A percentile compares a stretch with the other conserved stretches of the same genome.
Conservation (phyloP, 1,140 invertebrate genomes). For the Rhopalosiphum padi region DNA sequence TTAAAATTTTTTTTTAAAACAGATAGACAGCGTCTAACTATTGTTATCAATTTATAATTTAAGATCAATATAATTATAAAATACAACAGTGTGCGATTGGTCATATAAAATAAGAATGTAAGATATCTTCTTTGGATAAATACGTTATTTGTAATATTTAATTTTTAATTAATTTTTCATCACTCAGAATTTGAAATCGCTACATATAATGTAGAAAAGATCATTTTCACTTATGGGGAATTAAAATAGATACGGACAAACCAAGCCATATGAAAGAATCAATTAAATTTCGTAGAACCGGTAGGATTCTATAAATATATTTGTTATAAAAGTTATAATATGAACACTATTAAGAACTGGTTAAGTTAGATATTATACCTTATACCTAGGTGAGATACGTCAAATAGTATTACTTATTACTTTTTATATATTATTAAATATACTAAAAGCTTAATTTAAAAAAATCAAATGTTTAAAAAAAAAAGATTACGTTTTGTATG, state of each 20-base stretch:
- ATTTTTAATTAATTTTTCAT: not conserved
- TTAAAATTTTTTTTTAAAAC: too few species aligned
- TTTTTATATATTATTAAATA: too few species aligned
- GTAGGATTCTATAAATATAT: not conserved
- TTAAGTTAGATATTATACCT: not conserved
- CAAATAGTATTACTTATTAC: too few species aligned
- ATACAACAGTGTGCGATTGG: too few species aligned
- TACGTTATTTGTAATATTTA: not conserved
- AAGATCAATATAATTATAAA: too few species aligned
- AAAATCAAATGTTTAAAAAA: too few species aligned
- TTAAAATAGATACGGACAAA: not conserved
- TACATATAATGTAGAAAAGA: not conserved
- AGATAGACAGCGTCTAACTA: too few species aligned
- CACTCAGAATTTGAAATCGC: not conserved
- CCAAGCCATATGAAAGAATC: not conserved
- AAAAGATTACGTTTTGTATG: too few species aligned
- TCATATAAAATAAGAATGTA: too few species aligned
- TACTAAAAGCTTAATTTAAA: too few species aligned
- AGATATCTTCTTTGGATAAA: not conserved
- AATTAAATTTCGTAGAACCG: not conserved
- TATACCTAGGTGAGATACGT: not conserved
- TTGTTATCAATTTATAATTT: too few species aligned
- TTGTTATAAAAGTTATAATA: not conserved
- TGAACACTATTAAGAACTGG: not conserved
- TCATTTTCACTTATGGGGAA: not conserved